Percentiles rank a stretch among this genome's conserved stretches.
Evolutionary conservation across 2,888 invertebrate species (phyloP).

Genomic region (Nebria brevicollis): DNA sequence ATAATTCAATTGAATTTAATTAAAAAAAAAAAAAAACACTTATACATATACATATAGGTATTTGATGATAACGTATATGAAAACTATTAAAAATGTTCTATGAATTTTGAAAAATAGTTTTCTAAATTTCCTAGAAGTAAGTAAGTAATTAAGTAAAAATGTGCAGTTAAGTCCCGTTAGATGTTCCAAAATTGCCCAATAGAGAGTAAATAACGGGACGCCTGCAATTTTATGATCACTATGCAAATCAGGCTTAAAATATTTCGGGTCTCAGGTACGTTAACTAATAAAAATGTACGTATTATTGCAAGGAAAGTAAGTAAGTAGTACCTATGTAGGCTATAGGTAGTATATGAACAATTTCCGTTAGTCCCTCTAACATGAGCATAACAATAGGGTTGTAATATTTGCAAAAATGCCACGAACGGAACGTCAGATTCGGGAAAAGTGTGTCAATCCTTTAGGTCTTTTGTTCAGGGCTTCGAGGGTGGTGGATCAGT

Average conservation of each 20-base stretch:
- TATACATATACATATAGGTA: too few relatives aligned
- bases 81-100: too few relatives aligned
- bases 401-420: background rate
- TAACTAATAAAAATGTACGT: background rate
- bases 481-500: background rate
- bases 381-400: background rate
- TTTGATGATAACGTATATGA: too few relatives aligned
- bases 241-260: background rate
- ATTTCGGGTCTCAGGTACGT: background rate
- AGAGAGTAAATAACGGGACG: background rate
- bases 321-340: too few relatives aligned
- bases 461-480: background rate
- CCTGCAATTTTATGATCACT: background rate
- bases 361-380: background rate
- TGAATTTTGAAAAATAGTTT: background rate
- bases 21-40: too few relatives aligned
- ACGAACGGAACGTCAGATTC: background rate
- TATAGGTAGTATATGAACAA: background rate
- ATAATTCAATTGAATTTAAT: too few relatives aligned
- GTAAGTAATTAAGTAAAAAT: background rate
- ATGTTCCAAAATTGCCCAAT: background rate
- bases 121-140: background rate
- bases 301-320: too few relatives aligned
- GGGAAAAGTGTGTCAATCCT: conserved; percentile 1
- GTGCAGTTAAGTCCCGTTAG: background rate